Base-by-base conservation (phyloP, 2,797 vertebrate genomes). In the Dromococcyx pavoninus region DNA sequence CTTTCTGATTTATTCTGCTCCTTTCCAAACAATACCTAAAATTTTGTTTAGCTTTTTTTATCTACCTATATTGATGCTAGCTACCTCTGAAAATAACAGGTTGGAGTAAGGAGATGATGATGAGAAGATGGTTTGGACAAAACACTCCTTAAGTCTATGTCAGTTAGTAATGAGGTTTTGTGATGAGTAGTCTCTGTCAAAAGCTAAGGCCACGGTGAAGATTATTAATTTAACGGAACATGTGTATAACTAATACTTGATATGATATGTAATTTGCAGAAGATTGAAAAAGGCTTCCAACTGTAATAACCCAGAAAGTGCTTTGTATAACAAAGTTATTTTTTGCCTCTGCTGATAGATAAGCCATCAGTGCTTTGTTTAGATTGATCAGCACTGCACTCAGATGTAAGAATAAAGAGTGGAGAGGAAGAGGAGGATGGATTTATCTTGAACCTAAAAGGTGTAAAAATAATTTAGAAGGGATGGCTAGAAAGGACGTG, bases 241-340 rank as follows among this genome's bases (percentile, higher is more conserved):
- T 75, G 57, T 62, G 33, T 69, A 53, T 69, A 87, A 56, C 66
- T 94, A 90, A 57, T 72, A 69, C 16, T 50, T 90, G 44, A 78
- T 90, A 66, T 9, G 3, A 65, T 86, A 72, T 65, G 39, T 65
- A 94, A 88, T 94, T 88, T 90, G 24, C 35, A 88, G 76, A 73
- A 73, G 39, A 88, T 51, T 75, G 77, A 72, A 90, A 91, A 77
- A 88, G 50, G 17, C n/a, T 88, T 90, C 88, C 78, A 77, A 61
- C 18, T 43, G 33, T 86, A 86, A 88, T 84, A 86, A 81, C 25
- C 15, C 57, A 84, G 62, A 86, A 94, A 90, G 58, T 35, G 18
- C 37, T 92, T 95, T 88, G 88, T 90, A 90, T 21, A 88, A 18
- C 18, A 61, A 91, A 46, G 23, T 62, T 88, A 84, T 88, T 93